Evolutionary conservation across 1,140 invertebrate genomes (phyloP), one percentile per base, ranked within the genome.

Genomic region (Sinonovacula constricta): DNA sequence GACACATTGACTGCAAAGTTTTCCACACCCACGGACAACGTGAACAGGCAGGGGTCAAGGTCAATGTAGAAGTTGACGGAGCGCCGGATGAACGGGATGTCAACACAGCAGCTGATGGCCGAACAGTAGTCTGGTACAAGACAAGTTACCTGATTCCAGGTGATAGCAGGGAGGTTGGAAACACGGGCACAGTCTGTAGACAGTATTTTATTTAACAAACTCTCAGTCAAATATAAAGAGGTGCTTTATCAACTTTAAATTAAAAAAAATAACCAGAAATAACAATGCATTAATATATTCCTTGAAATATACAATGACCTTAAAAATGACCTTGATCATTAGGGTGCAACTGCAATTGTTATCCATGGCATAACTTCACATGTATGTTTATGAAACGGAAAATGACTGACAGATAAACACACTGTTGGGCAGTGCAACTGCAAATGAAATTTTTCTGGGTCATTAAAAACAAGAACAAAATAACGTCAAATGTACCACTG

Each of bases 81-180:
- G 33, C 53, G 62, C 10, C 51, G n/a, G 2, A 75, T 33, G 5
- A 75, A 45, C 14, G 60, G 51, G 2, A 75, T 34, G 4, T 54
- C 36, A 18, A 75, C n/a, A 45, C 72, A 75, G 49, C 72, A 75
- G 15, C 66, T n/a, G 14, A 75, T 66, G 12, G 34, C 60, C 7
- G 72, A 66, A 57, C 72, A 75, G 24, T 34, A 36, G n/a, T 59
- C 26, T 18, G 57, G 57, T 36, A 78, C 49, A 15, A 30, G 45
- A 45, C 75, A 78, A 0, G 36, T 18, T 18, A 78, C 36, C 2
- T 28, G 14, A 34, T 53, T 31, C 15, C 36, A 49, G 4, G 70
- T 10, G 0, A 31, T 5, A 14, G 67, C 57, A 24, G 60, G 36
- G 15, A 18, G 28, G 22, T 24, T 26, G 24, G 22, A 39, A 26